Base-by-base conservation (phyloP, 2,888 invertebrate species). In the Drosophila hamatofila region DNA sequence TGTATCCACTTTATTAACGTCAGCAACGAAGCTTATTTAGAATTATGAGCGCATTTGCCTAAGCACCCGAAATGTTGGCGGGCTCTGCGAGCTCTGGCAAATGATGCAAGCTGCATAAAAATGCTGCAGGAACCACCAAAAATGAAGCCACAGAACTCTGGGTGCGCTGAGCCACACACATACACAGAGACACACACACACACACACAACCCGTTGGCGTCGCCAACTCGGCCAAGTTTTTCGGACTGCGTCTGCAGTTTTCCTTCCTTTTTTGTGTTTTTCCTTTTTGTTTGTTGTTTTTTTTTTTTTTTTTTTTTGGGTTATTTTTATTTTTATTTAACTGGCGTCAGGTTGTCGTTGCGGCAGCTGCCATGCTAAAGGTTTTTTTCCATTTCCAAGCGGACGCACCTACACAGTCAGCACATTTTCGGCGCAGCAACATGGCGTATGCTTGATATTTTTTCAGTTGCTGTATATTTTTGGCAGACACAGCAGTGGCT, bases 271-370 rank as follows among this genome's bases (percentile, higher is more conserved):
- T 69, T 48, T 37, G 6, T 42, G 1, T n/a, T n/a, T n/a, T n/a
- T n/a, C n/a, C n/a, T n/a, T n/a, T n/a, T n/a, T 35, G 14, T 35
- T 4, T 18, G 2, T 42, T 33, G 9, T 18, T 1, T 41, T 18
- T 49, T 46, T 49, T 63, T 51, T 37, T 42, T 59, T 71, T 49
- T 23, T 51, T 39, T 35, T 44, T 39, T 27, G 11, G 16, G 25
- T 2, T 57, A 27, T 63, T 65, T 46, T 39, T 46, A 42, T 48
- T 41, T 64, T 57, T 63, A 55, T 70, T 67, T 64, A 11, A 64
- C 52, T 84, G 84, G 84, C 88, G 84, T 85, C 84, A 84, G 87
- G 80, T 84, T 85, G 84, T 76, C 84, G 88, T 81, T 76, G 84
- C 75, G 69, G 80, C 73, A 70, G 83, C 64, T 80, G 79, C 76